Evolutionary conservation across 2,888 invertebrate species (phyloP).

Genomic region (Caenorhabditis sp.): DNA sequence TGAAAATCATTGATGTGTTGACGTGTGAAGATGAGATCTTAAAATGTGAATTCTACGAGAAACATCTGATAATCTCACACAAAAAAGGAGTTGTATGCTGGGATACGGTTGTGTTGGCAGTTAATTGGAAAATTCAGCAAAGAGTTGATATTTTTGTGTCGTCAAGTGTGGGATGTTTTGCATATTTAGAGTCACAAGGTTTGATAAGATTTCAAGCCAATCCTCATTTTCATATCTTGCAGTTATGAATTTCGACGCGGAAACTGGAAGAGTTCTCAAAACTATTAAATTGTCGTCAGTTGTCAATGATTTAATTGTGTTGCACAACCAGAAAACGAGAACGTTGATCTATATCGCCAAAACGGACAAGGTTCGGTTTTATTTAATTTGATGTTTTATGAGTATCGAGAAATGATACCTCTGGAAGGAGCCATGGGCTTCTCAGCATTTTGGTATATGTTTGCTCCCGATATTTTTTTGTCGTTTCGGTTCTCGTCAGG

Average conservation of each 20-base stretch:
- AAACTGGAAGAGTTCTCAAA: constrained; percentile 21
- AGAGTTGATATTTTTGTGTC: constrained; percentile 13
- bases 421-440: too few species aligned
- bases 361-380: constrained; percentile 25
- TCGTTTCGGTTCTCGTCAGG: too few species aligned
- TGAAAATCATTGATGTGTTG: constrained; percentile 35
- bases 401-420: not conserved
- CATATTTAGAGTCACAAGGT: constrained; percentile 20
- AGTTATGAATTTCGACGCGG: constrained; percentile 37
- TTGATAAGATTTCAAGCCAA: too few species aligned
- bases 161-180: constrained; percentile 12
- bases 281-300: constrained; percentile 23
- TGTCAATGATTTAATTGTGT: constrained; percentile 19
- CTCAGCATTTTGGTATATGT: too few species aligned
- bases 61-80: constrained; percentile 26
- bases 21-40: constrained; percentile 20
- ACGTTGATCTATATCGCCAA: constrained; percentile 20
- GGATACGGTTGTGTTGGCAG: constrained; percentile 26
- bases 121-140: constrained; percentile 32
- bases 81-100: constrained; percentile 30
- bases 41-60: constrained; percentile 12
- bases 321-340: not conserved
- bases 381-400: too few species aligned
- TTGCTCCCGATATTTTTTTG: too few species aligned
- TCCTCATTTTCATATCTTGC: too few species aligned